A percentile compares a stretch with the other conserved stretches of the same genome.
These are phyloP conservation scores for Sitta europaea DNA, from an alignment of 2,113 vertebrate genomes.

Conservation along the genomic window DNA sequence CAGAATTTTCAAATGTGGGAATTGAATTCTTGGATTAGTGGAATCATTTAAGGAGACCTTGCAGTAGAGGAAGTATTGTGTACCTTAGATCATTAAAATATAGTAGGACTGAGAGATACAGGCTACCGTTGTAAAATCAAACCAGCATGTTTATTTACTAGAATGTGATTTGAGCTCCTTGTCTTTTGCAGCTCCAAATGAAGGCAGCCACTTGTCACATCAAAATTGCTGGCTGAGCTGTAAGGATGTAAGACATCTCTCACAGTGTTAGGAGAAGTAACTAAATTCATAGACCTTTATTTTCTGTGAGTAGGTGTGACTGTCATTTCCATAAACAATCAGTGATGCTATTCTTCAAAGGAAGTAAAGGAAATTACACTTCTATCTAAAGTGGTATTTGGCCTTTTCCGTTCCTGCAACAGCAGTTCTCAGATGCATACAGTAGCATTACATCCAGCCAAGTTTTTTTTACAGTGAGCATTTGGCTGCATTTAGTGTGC, in stretches of 20 bases:
- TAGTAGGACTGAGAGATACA: not conserved
- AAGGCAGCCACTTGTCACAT: not conserved
- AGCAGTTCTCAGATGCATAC: not conserved
- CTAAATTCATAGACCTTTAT: not conserved
- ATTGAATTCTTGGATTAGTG: not conserved
- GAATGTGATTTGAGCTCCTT: not conserved
- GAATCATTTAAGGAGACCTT: not conserved
- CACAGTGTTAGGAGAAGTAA: not conserved
- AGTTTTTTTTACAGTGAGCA: not conserved
- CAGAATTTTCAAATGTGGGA: not conserved
- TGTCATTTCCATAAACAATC: not conserved
- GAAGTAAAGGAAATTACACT: not conserved
- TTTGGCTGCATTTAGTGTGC: not conserved
- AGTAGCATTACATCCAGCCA: not conserved
- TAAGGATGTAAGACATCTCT: not conserved
- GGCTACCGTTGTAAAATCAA: not conserved
- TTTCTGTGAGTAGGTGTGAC: not conserved
- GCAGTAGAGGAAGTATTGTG: not conserved
- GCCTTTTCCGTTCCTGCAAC: not conserved
- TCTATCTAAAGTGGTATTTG: not conserved
- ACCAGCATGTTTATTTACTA: not conserved
- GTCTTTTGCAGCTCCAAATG: not conserved
- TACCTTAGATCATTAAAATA: not conserved
- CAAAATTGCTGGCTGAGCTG: not conserved
- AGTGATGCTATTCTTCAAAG: not conserved